Evolutionary conservation across 2,113 vertebrate species (phyloP).

Genomic region (human): GRCh38 chr2:1927501-1928000

Average conservation of each 20-base stretch:
- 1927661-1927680: accelerated
- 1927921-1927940: not conserved
- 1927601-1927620: not conserved
- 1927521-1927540: not conserved
- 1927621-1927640: accelerated
- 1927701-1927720: accelerated
- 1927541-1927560: not conserved
- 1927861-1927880: not conserved
- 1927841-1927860: not conserved
- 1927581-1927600: not conserved
- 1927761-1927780: accelerated
- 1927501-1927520: not conserved
- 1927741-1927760: not conserved
- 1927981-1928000: not conserved
- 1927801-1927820: not conserved
- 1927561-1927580: not conserved
- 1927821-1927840: not conserved
- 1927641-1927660: accelerated
- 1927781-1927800: accelerated
- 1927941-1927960: not conserved
- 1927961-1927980: not conserved
- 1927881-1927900: not conserved
- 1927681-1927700: not conserved
- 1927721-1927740: accelerated
- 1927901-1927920: not conserved